Conservation (phyloP, 37 sponge, comb jelly and placozoan genomes). For the Tethya wilhelma region DNA sequence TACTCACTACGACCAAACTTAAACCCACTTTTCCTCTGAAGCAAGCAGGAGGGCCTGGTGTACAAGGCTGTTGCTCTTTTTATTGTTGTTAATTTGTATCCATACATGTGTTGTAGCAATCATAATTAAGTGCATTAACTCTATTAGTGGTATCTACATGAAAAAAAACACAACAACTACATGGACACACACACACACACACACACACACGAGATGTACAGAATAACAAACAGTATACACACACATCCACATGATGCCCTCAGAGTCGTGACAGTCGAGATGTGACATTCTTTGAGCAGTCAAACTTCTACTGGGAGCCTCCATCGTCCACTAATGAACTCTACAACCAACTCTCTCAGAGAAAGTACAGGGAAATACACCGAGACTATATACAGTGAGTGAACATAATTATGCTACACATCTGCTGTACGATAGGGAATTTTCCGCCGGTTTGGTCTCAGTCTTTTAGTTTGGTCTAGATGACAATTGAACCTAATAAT, state of each 20-base stretch:
- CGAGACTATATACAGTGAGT: conserved; percentile 45
- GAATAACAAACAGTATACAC: neutral
- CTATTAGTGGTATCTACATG: neutral
- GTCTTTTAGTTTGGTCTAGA: too few relatives aligned
- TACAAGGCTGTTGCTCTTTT: too few relatives aligned
- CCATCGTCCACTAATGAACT: conserved; percentile 54
- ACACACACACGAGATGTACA: neutral
- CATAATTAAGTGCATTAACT: too few relatives aligned
- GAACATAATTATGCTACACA: neutral
- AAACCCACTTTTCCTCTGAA: too few relatives aligned
- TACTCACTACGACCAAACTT: too few relatives aligned
- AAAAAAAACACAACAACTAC: neutral
- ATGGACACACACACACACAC: neutral
- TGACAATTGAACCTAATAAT: too few relatives aligned
- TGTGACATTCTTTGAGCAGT: conserved; percentile 26
- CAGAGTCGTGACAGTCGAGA: conserved; percentile 29
- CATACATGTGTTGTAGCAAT: too few relatives aligned
- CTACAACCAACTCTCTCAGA: conserved; percentile 51
- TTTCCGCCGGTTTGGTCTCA: neutral
- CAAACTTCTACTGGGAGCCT: conserved; percentile 43
- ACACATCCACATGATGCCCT: neutral
- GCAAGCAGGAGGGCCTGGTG: too few relatives aligned
- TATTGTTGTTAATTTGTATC: too few relatives aligned
- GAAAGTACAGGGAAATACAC: conserved; percentile 58
- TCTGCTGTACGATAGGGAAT: neutral